Base-by-base conservation (phyloP, 2,888 invertebrate species). In the Epinotia nisella region DNA sequence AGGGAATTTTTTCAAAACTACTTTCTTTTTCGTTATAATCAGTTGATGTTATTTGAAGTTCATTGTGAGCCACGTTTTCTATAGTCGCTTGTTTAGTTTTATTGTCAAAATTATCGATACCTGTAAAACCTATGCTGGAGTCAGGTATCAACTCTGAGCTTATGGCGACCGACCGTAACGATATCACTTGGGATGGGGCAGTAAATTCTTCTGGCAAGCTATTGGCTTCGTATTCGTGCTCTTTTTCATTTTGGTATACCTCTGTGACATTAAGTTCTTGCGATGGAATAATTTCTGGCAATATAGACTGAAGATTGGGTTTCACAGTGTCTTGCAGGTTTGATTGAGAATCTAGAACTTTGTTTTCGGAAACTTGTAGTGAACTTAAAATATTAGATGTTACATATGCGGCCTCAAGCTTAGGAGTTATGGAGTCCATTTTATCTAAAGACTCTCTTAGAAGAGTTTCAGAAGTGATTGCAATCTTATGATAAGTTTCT, bases 1-100 rank as follows among this genome's bases (percentile, higher is more conserved):
- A 79, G 1, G 70, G 70, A 51, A 76, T 65, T 58, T 75, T 64
- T 70, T 82, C 72, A 74, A 88, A 75, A 35, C 24, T 64, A 62
- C 83, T 87, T 91, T 96, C 96, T 75, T 91, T 93, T 90, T 96
- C 96, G 75, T 92, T 94, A 35, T 83, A 83, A 75, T 94, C 87
- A 17, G 94, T 91, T 80, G 95, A 94, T 59, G 91, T 93, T 56
- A 94, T 89, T 35, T 94, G 82, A 41, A 96, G 75, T 80, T 95
- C 94, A 82, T 94, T 94, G 71, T 94, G 85, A 53, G 94, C 89
- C 61, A 94, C 87, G 77, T 94, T 94, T 73, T 93, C 91, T 39
- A 94, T 71, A n/a, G 82, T 87, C 3, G 96, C 96, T 65, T 86
- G 90, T 75, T 88, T 91, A 24, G 84, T 77, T 35, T 78, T 74